These are phyloP conservation scores for Acleris cristana DNA, from an alignment of 2,888 invertebrate genomes.

Conservation along the genomic window DNA sequence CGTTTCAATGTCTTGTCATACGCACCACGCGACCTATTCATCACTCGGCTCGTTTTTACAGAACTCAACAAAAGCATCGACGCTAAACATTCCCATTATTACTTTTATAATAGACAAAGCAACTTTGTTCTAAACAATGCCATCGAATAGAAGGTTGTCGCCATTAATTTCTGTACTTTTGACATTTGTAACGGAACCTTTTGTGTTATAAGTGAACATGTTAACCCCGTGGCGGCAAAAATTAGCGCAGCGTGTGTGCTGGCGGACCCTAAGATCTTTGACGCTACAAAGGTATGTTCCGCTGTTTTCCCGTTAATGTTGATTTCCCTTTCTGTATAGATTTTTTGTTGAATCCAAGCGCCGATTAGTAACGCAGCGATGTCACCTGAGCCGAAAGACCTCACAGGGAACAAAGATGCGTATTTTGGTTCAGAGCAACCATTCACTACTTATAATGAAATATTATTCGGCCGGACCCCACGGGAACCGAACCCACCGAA, in stretches of 20 bases:
- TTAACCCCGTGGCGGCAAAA: conserved; percentile 69
- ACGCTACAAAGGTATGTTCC: conserved; percentile 56
- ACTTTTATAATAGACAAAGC: conserved; percentile 77
- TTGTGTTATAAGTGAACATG: conserved; percentile 60
- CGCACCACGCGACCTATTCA: conserved; percentile 77
- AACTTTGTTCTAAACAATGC: conserved; percentile 76
- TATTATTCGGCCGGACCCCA: conserved; percentile 71
- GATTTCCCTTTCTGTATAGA: conserved; percentile 65
- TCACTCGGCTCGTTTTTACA: conserved; percentile 64
- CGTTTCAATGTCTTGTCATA: conserved; percentile 67
- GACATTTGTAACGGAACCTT: conserved; percentile 78
- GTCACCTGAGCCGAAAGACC: conserved; percentile 80
- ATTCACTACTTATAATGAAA: conserved; percentile 75
- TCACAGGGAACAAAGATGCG: conserved; percentile 70
- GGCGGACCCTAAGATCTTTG: conserved; percentile 45
- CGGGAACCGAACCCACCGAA: conserved; percentile 62
- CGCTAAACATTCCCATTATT: conserved; percentile 82
- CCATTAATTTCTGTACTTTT: conserved; percentile 79
- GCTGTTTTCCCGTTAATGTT: conserved; percentile 57
- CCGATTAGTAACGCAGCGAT: conserved; percentile 76
- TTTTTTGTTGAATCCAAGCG: conserved; percentile 56
- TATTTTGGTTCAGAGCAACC: conserved; percentile 73
- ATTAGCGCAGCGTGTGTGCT: conserved; percentile 71
- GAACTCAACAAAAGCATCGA: conserved; percentile 74
- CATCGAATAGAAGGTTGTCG: conserved; percentile 75